phyloP scores from a whole-genome alignment of 2,113 vertebrate species.

The Tragelaphus scriptus region DNA sequence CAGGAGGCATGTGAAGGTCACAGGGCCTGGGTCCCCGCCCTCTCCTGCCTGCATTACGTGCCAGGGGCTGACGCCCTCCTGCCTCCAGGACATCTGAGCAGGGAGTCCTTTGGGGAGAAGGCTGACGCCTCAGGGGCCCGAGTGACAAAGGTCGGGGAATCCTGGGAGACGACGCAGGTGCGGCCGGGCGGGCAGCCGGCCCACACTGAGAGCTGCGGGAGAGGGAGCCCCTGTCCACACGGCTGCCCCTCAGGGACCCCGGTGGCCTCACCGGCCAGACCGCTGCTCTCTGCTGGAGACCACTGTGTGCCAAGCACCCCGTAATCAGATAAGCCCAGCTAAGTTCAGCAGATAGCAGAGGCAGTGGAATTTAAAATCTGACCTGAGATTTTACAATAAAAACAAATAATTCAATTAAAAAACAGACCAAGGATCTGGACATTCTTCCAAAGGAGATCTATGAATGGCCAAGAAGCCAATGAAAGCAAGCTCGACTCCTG shows the following conservation, averaged over 20 bases:
- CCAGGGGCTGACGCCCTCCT: background rate
- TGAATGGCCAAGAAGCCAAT: background rate
- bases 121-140: background rate
- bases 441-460: background rate
- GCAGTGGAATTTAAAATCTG: background rate
- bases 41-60: background rate
- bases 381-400: background rate
- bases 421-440: background rate
- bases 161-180: background rate
- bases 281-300: background rate
- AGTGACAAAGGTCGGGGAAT: background rate
- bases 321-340: background rate
- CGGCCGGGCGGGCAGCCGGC: accelerated
- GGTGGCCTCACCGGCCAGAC: background rate
- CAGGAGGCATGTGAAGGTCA: background rate
- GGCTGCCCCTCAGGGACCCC: too few species aligned
- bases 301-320: background rate
- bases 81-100: background rate
- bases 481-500: background rate
- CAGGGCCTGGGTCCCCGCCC: accelerated
- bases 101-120: background rate
- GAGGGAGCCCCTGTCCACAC: background rate
- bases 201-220: background rate
- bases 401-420: background rate
- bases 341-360: background rate